phyloP scores from a whole-genome alignment of 2,797 vertebrate species.

The Intellagama lesueurii region DNA sequence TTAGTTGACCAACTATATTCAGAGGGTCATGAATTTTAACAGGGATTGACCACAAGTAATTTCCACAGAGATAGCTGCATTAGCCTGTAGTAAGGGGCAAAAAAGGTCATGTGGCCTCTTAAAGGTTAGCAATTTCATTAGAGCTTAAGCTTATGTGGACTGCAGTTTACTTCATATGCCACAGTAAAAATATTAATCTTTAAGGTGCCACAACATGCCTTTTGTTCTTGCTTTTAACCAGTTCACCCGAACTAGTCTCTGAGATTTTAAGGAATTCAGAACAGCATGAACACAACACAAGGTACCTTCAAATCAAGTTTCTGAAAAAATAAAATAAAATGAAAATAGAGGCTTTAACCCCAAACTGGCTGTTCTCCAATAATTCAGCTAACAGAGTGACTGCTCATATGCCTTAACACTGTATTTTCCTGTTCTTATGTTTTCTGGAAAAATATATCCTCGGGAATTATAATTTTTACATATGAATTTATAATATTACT shows the following conservation, averaged over 20 bases:
- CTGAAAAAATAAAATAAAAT: constrained; percentile 33
- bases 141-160: background rate
- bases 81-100: background rate
- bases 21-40: background rate
- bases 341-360: constrained; percentile 41
- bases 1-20: constrained; percentile 20
- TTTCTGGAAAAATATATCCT: constrained; percentile 50
- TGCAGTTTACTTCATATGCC: background rate
- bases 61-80: background rate
- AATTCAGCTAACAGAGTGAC: constrained; percentile 46
- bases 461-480: constrained; percentile 52
- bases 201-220: background rate
- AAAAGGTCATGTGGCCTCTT: background rate
- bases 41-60: background rate
- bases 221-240: constrained; percentile 4
- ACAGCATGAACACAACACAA: constrained; percentile 24
- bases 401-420: constrained; percentile 42
- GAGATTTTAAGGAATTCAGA: constrained; percentile 29
- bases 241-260: constrained; percentile 39
- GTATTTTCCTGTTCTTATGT: constrained; percentile 39
- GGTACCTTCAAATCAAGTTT: constrained; percentile 25
- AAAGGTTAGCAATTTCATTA: background rate
- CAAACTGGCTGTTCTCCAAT: constrained; percentile 51
- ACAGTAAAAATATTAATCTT: background rate
- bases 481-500: constrained; percentile 37